Base-by-base conservation (phyloP, 2,888 invertebrate species). In the Phytoseiulus persimilis region DNA sequence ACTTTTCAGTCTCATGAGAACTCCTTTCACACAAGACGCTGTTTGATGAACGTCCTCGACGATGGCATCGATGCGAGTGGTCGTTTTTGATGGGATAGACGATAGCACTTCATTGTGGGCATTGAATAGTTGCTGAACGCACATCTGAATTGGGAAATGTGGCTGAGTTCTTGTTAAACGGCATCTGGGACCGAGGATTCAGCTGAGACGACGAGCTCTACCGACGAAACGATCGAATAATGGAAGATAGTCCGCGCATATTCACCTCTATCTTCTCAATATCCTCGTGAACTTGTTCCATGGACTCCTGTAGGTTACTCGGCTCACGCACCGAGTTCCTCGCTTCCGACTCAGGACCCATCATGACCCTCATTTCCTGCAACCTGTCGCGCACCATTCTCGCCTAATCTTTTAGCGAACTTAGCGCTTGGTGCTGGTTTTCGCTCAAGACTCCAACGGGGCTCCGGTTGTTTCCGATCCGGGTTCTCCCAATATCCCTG, bases 41-140 rank as follows among this genome's bases (percentile, higher is more conserved):
- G 87, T 87, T 31, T 87, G 87, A 39, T 33, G 87, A 87, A 87
- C 28, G 0, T 87, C 87, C 39, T 87, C 39, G 45, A 87, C 33
- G n/a, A 87, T 87, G 2, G 87, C 28, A 33, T 87, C 33, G 23
- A 87, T 31, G 9, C 87, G 32, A 33, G 32, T 31, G 28, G 39
- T 87, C 0, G 32, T 87, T 33, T 28, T 65, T 23, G 65, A 65
- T 23, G 65, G 65, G 5, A 87, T 32, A 9, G 87, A 87, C 14
- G 87, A 32, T 0, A 32, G 45, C 5, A 33, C 32, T n/a, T 87
- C 87, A 39, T 33, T 33, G 87, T 87, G 87, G 1, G 65, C 65
- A 23, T 65, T 65, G 65, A 65, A 65, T 2, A 65, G 65, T 65
- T 65, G 65, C 28, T 65, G 65, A 28, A 65, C 65, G 65, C 18